Conservation (phyloP, 2,113 vertebrate species). For the Lepus timidus region DNA sequence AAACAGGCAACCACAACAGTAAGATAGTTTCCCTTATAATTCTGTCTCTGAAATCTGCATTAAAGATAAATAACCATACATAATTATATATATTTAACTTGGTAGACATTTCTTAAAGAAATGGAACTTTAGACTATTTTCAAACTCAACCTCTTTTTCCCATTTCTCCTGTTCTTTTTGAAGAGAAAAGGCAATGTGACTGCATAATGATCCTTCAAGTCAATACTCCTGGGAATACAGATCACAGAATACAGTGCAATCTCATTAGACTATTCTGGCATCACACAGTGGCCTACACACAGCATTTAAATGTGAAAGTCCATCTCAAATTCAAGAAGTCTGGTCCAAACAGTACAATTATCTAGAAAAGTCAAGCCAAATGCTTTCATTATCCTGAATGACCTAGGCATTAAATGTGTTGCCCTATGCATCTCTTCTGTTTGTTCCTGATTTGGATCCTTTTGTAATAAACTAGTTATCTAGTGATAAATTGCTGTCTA, state of each 20-base stretch:
- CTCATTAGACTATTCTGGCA: conserved; percentile 12
- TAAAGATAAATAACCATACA: conserved; percentile 61
- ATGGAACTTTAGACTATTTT: conserved; percentile 53
- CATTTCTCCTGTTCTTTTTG: not conserved
- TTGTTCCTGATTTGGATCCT: not conserved
- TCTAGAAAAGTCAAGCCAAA: conserved; percentile 35
- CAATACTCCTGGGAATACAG: not conserved
- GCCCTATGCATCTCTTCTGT: not conserved
- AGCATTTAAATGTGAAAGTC: conserved; percentile 23
- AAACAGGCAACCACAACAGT: conserved; percentile 63
- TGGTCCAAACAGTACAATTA: not conserved
- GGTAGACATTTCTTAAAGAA: conserved; percentile 55
- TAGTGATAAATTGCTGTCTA: not conserved
- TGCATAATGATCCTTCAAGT: conserved; percentile 42
- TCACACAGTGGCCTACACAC: not conserved
- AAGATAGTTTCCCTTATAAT: conserved; percentile 46
- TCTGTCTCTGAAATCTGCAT: conserved; percentile 65
- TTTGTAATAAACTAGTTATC: not conserved
- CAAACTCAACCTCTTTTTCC: conserved; percentile 3
- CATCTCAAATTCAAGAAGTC: not conserved
- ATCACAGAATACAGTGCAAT: not conserved
- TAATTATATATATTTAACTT: conserved; percentile 66
- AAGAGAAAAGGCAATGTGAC: not conserved
- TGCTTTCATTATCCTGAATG: not conserved
- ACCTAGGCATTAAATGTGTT: not conserved